Percentiles rank a stretch among this genome's conserved stretches.
Conservation (phyloP, 2,113 vertebrate genomes). For the Gopherus evgoodei region DNA sequence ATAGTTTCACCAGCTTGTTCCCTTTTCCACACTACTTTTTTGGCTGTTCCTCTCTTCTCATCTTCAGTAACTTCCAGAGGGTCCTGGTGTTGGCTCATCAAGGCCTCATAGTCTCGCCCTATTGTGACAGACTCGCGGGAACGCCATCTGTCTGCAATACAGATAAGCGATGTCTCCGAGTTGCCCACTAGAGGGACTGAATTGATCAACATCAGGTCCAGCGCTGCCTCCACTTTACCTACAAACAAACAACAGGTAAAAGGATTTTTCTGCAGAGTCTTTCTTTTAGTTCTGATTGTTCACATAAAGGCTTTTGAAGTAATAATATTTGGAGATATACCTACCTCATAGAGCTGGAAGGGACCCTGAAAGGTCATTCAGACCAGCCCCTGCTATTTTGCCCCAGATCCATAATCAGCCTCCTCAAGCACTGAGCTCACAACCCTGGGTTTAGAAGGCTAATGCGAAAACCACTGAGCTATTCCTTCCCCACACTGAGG, state of each 20-base stretch:
- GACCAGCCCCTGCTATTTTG: too few species aligned
- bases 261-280: not conserved
- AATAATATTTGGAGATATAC: too few species aligned
- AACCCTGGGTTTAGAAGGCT: too few species aligned
- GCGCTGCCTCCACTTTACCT: slow-evolving; percentile 82
- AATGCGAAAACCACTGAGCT: too few species aligned
- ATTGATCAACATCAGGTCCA: slow-evolving; percentile 89
- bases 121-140: slow-evolving; percentile 78
- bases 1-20: slow-evolving; percentile 84
- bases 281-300: not conserved
- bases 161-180: slow-evolving; percentile 83
- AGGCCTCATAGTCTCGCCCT: slow-evolving; percentile 82
- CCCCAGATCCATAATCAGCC: too few species aligned
- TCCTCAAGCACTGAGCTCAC: too few species aligned
- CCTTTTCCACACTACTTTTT: slow-evolving; percentile 86
- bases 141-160: slow-evolving; percentile 86
- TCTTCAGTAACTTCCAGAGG: slow-evolving; percentile 81
- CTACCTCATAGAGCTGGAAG: too few species aligned
- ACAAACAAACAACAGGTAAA: slow-evolving; percentile 3
- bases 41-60: slow-evolving; percentile 77
- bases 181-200: slow-evolving; percentile 86
- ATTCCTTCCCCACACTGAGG: not conserved
- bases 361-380: too few species aligned
- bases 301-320: not conserved
- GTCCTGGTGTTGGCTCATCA: slow-evolving; percentile 79